Evolutionary conservation across 2,797 vertebrate genomes (phyloP), one percentile per base, ranked within the genome.

Genomic region (Danio choprae): DNA sequence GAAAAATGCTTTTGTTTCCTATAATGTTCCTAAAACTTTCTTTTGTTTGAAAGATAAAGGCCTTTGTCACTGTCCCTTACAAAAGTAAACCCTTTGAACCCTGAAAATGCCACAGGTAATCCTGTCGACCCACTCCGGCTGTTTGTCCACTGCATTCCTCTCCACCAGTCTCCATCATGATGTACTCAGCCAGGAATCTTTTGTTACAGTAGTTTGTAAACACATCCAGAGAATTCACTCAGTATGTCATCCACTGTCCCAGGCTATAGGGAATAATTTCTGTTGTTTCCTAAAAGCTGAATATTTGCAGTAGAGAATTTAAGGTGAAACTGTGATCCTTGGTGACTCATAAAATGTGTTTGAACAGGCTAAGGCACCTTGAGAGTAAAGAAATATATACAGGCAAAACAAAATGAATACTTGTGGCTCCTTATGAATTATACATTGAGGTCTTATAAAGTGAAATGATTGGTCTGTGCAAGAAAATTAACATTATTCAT

Each of bases 201-300:
- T 84, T 86, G 83, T 87, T 85, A 60, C 69, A 60, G 43, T 46
- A 58, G 56, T 68, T 79, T 85, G 79, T 82, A 83, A 84, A 84
- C 83, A 84, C 41, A 59, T 84, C 84, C 60, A 83, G 83, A 83
- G 76, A 69, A 81, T 88, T 88, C 79, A 55, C n/a, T 48, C 55
- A 77, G 65, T 83, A 62, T 77, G 53, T 71, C 73, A 83, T 36
- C 67, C 59, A 71, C 65, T 83, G 59, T 20, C 62, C 70, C 10
- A 79, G 51, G 48, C 29, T 50, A 38, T 67, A 46, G 59, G 65
- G 38, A 68, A 58, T 29, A 48, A 77, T 87, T 77, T 75, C 46
- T 55, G 50, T 59, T 38, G 59, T 62, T 70, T 83, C 73, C 68
- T 29, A 74, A 87, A 81, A 60, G 64, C 38, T 22, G 40, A 79